phyloP scores from a whole-genome alignment of 2,797 vertebrate species.

The Percopsis omiscomaycus region DNA sequence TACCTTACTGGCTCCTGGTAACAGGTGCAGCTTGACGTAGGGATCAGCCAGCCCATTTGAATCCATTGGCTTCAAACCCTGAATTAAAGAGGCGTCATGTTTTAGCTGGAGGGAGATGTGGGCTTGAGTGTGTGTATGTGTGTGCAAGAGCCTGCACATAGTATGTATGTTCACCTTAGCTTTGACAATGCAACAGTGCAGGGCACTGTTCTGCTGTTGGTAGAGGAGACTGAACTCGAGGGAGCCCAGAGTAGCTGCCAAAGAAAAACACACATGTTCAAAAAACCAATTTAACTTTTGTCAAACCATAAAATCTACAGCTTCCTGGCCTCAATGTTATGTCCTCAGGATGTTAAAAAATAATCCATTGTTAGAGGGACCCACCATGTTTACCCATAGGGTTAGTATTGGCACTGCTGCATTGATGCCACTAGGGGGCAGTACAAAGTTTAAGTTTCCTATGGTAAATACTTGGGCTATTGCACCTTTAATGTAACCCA shows the following conservation, averaged over 20 bases:
- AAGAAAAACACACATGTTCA: constrained; percentile 17
- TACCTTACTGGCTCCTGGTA: constrained; percentile 97
- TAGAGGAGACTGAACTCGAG: constrained; percentile 93
- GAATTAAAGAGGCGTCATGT: not conserved
- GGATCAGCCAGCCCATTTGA: constrained; percentile 94
- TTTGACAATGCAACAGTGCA: constrained; percentile 88
- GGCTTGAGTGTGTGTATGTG: not conserved
- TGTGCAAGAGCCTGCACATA: not conserved
- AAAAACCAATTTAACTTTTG: constrained; percentile 15
- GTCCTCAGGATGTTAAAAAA: not conserved
- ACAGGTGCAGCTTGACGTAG: constrained; percentile 93
- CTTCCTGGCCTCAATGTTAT: too few species aligned
- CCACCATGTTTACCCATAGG: too few species aligned
- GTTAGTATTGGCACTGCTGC: too few species aligned
- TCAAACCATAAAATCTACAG: too few species aligned
- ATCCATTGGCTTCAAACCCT: constrained; percentile 97
- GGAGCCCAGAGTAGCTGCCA: constrained; percentile 86
- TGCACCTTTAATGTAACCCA: too few species aligned
- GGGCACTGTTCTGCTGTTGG: constrained; percentile 82
- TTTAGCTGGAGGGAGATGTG: not conserved
- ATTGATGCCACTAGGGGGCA: too few species aligned
- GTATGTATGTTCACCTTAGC: constrained; percentile 81
- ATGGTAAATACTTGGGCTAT: too few species aligned
- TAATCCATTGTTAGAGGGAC: not conserved
- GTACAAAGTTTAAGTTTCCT: too few species aligned